A percentile compares a stretch with the other conserved stretches of the same genome.
phyloP scores from a whole-genome alignment of 30 jellyfish, hydroid and myxozoan genomes.

The Nemopilema nomurai region DNA sequence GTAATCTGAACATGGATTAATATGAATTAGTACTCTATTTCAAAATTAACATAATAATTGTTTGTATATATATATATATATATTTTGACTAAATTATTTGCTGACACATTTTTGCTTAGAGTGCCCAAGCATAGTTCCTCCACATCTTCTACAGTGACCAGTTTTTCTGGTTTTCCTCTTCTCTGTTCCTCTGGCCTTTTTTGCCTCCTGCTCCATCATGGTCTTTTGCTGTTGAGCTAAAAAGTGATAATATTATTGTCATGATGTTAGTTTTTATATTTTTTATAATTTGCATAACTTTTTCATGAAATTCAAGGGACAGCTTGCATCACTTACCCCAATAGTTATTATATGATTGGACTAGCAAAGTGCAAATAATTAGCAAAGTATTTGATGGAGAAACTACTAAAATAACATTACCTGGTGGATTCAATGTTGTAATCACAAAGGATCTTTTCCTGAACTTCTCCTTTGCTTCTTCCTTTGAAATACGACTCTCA shows the following conservation, averaged over 20 bases:
- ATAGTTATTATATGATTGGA: background rate
- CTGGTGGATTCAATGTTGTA: slow-evolving; percentile 8
- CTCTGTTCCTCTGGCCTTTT: background rate
- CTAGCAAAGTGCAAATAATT: background rate
- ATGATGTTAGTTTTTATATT: background rate
- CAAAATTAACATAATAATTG: background rate
- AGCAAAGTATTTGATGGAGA: background rate
- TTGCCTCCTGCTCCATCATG: slow-evolving; percentile 4
- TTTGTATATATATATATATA: background rate
- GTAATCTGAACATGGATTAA: background rate
- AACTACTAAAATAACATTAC: background rate
- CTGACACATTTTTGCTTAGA: background rate
- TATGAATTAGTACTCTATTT: background rate
- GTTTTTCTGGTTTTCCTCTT: background rate
- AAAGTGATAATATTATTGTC: background rate
- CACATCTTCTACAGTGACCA: slow-evolving; percentile 12
- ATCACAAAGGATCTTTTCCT: background rate
- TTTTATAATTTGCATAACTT: background rate
- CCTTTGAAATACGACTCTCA: too few relatives aligned
- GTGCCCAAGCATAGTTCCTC: slow-evolving; percentile 8
- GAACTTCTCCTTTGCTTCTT: too few relatives aligned
- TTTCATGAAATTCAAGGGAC: background rate
- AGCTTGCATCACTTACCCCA: background rate
- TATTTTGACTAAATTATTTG: background rate
- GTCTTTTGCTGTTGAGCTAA: slow-evolving; percentile 7